Conservation (phyloP, 1,140 invertebrate species). For the Akabosia matsudoensis region DNA sequence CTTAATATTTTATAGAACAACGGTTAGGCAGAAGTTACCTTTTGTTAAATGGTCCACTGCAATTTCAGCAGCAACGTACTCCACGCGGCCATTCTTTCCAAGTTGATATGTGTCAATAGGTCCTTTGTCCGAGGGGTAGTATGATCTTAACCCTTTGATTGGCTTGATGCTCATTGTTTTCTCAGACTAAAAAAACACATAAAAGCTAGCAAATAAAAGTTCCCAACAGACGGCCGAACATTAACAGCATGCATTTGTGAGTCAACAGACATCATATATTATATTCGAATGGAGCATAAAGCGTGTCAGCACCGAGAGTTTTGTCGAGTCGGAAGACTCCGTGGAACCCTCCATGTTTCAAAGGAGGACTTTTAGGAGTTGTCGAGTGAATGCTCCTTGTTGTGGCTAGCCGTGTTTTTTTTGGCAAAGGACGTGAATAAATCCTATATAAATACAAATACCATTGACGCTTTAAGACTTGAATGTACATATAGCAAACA, state of each 20-base stretch:
- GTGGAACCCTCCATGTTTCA: background rate
- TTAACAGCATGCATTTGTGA: too few species aligned
- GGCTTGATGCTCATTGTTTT: constrained; percentile 28
- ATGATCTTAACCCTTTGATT: constrained; percentile 21
- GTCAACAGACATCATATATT: too few species aligned
- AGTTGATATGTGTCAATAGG: constrained; percentile 32
- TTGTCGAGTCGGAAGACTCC: too few species aligned
- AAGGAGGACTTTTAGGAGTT: too few species aligned
- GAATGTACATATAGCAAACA: too few species aligned
- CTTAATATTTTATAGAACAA: background rate
- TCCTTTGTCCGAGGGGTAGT: constrained; percentile 35
- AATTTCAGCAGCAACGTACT: constrained; percentile 32
- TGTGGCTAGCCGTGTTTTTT: too few species aligned
- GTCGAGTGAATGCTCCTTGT: too few species aligned
- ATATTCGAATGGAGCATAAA: background rate
- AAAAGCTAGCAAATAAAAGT: too few species aligned
- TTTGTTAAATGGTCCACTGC: constrained; percentile 27
- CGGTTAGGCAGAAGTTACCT: background rate
- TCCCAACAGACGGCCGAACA: too few species aligned
- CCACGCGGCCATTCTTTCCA: constrained; percentile 26
- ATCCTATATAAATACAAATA: background rate
- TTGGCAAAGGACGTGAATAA: background rate
- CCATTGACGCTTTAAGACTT: background rate
- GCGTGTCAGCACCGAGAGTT: background rate
- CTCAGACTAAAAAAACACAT: background rate